Percentiles rank a stretch among this genome's conserved stretches.
phyloP scores from a whole-genome alignment of 1,140 invertebrate genomes.

The Leucophenga varia region DNA sequence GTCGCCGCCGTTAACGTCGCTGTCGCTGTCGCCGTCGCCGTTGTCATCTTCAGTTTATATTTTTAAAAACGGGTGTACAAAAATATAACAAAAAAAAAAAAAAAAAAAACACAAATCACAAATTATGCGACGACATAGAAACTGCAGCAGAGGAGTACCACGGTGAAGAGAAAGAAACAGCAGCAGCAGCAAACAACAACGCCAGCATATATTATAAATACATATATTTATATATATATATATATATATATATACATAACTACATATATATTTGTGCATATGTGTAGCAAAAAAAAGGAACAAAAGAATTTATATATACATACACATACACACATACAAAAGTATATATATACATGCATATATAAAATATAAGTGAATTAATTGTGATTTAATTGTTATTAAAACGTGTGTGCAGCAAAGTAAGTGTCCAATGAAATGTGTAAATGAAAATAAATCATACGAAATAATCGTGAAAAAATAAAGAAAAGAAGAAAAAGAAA shows the following conservation, averaged over 20 bases:
- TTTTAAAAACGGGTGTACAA: too few relatives aligned
- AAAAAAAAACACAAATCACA: conserved; percentile 4
- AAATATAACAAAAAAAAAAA: too few relatives aligned
- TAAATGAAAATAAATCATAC: too few relatives aligned
- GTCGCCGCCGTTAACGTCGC: conserved; percentile 6
- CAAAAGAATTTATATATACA: not conserved
- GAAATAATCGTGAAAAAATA: too few relatives aligned
- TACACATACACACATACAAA: not conserved
- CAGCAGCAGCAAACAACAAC: conserved; percentile 10
- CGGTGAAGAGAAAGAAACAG: conserved; percentile 11
- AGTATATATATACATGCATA: not conserved
- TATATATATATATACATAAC: conserved; percentile 10
- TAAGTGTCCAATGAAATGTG: too few relatives aligned
- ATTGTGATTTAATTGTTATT: conserved; percentile 42
- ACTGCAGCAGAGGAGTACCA: too few relatives aligned
- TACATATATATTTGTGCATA: conserved; percentile 25
- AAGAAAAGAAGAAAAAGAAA: too few relatives aligned
- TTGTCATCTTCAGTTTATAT: conserved; percentile 14
- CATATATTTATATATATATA: conserved; percentile 20
- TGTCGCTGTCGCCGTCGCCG: conserved; percentile 10
- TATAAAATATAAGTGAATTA: conserved; percentile 24
- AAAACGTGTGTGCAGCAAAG: too few relatives aligned
- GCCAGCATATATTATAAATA: conserved; percentile 19
- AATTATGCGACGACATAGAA: too few relatives aligned
- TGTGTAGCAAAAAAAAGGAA: conserved; percentile 11